phyloP scores from a whole-genome alignment of 2,888 invertebrate genomes.

The Junonia oenone region DNA sequence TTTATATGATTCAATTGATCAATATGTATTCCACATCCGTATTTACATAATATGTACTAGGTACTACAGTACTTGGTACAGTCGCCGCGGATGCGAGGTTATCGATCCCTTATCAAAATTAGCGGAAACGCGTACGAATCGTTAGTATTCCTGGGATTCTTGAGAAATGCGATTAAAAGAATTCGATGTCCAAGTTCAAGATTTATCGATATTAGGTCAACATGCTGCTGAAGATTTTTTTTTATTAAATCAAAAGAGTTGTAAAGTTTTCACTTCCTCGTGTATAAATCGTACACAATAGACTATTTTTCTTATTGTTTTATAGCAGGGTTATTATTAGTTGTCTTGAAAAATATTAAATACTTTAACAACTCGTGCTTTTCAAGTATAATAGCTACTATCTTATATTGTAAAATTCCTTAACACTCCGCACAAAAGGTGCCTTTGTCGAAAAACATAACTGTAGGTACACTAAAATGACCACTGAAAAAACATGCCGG shows the following conservation, averaged over 20 bases:
- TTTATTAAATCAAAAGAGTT: not conserved
- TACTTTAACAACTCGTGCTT: slow-evolving; percentile 4
- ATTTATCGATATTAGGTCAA: not conserved
- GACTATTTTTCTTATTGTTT: too few relatives aligned
- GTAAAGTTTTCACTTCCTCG: too few relatives aligned
- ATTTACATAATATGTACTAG: not conserved
- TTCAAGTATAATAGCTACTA: slow-evolving; percentile 33
- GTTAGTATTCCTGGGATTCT: slow-evolving; percentile 22
- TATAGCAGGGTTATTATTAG: too few relatives aligned
- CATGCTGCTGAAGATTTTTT: not conserved
- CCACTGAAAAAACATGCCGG: slow-evolving; percentile 54
- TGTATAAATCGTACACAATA: too few relatives aligned
- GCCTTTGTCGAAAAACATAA: slow-evolving; percentile 43
- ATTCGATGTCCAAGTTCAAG: not conserved
- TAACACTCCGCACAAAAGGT: slow-evolving; percentile 56
- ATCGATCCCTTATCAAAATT: slow-evolving; percentile 54
- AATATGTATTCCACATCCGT: not conserved
- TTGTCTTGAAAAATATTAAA: too few relatives aligned
- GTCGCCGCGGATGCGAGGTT: slow-evolving; percentile 55
- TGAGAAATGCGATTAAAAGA: slow-evolving; percentile 11
- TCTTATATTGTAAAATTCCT: slow-evolving; percentile 47
- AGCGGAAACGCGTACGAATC: slow-evolving; percentile 44
- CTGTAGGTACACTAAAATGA: slow-evolving; percentile 58
- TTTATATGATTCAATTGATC: not conserved
- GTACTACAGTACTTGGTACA: slow-evolving; percentile 24